These are phyloP conservation scores for Arvicanthis niloticus DNA, from an alignment of 2,113 vertebrate genomes.

Conservation along the genomic window DNA sequence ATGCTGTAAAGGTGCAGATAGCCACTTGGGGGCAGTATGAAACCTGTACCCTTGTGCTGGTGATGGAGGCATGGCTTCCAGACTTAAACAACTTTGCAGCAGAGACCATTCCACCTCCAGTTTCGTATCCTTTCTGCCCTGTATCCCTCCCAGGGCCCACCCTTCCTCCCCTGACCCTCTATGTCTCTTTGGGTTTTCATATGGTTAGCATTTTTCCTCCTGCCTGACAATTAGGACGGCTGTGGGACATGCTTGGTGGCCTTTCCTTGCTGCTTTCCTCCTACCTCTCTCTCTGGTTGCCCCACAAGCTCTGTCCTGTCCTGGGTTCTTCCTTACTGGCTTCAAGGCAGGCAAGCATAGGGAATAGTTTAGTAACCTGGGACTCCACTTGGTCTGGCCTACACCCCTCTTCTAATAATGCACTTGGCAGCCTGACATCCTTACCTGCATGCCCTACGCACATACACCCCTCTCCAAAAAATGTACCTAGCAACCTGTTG, in stretches of 20 bases:
- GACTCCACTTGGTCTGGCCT: not conserved
- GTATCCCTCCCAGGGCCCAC: not conserved
- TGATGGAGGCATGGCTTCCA: not conserved
- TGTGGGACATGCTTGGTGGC: not conserved
- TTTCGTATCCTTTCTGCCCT: not conserved
- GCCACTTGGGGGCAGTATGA: too few relatives aligned
- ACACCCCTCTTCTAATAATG: not conserved
- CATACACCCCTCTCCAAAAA: not conserved
- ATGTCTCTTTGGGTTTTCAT: not conserved
- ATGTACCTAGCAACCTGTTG: not conserved
- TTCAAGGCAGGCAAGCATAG: not conserved
- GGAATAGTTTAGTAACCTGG: not conserved
- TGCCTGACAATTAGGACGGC: not conserved
- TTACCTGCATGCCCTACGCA: not conserved
- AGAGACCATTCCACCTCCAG: not conserved
- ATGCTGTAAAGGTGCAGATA: not conserved
- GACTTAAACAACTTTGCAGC: not conserved
- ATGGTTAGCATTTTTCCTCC: not conserved
- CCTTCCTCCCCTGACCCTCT: fast-evolving
- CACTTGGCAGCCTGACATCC: not conserved
- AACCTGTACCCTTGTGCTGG: not conserved
- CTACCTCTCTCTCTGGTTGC: not conserved
- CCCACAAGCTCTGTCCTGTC: not conserved
- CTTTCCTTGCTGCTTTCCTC: not conserved
- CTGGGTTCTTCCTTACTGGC: not conserved